phyloP scores from a whole-genome alignment of 2,888 invertebrate genomes.

The Sympetrum striolatum region DNA sequence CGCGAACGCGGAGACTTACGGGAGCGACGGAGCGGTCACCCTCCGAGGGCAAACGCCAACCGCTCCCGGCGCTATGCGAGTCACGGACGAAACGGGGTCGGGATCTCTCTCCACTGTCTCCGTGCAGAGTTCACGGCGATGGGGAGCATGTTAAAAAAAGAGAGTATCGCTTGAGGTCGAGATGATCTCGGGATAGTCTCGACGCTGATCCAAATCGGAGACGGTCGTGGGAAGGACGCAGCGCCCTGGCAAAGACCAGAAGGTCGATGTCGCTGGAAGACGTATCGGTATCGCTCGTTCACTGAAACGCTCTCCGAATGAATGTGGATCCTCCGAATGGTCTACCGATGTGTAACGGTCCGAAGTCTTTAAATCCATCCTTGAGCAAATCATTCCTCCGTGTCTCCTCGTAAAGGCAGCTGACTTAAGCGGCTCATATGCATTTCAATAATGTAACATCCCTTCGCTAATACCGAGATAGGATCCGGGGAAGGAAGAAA shows the following conservation, averaged over 20 bases:
- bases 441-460: too few species aligned
- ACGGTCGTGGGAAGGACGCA: too few species aligned
- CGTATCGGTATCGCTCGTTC: too few species aligned
- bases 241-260: too few species aligned
- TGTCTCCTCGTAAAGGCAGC: too few species aligned
- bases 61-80: not conserved
- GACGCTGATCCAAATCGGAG: not conserved
- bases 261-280: too few species aligned
- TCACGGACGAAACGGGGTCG: not conserved
- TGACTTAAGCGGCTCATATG: too few species aligned
- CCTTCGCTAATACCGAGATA: not conserved
- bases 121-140: not conserved
- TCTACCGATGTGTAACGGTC: too few species aligned
- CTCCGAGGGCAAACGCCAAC: not conserved
- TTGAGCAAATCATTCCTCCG: too few species aligned
- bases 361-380: too few species aligned
- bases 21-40: conserved; percentile 10
- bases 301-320: too few species aligned
- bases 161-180: not conserved
- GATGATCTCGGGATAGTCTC: not conserved
- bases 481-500: not conserved
- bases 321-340: too few species aligned
- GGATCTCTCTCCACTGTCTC: not conserved
- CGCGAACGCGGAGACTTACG: not conserved
- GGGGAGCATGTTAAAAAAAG: not conserved